Evolutionary conservation across 2,797 vertebrate genomes (phyloP).

Genomic region (Fistularia tabacaria): DNA sequence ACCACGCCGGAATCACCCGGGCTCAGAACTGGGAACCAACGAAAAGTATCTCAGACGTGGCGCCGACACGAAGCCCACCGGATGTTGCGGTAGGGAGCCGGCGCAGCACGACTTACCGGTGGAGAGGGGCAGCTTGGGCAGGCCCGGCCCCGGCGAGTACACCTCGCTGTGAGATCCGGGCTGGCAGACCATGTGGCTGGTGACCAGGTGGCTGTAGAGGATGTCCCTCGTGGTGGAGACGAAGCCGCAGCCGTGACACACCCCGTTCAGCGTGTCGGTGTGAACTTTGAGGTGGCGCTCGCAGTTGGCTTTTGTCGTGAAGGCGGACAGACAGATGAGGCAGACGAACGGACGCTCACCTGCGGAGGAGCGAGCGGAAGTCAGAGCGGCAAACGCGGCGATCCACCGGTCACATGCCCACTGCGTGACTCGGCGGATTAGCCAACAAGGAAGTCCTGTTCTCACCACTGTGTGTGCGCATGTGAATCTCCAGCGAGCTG

Average conservation of each 20-base stretch:
- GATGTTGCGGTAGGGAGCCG: neutral
- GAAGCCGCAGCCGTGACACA: conserved; percentile 95
- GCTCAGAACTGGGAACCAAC: conserved; percentile 68
- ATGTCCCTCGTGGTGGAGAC: conserved; percentile 94
- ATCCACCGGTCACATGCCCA: neutral
- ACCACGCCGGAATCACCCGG: conserved; percentile 74
- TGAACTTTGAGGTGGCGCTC: conserved; percentile 98
- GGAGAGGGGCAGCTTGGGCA: conserved; percentile 77
- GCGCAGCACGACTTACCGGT: conserved; percentile 66
- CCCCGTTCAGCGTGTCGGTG: conserved; percentile 89
- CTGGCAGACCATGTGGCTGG: conserved; percentile 97
- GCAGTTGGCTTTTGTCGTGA: conserved; percentile 98
- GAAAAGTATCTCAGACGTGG: neutral
- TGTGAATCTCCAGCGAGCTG: conserved; percentile 97
- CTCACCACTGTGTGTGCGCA: conserved; percentile 95
- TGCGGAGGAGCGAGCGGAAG: conserved; percentile 41
- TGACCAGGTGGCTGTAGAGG: conserved; percentile 95
- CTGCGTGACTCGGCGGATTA: too few species aligned
- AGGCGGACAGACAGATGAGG: conserved; percentile 94
- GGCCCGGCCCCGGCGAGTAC: conserved; percentile 78
- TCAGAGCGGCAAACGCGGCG: neutral
- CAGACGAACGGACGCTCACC: conserved; percentile 95
- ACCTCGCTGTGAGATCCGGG: conserved; percentile 89
- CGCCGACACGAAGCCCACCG: neutral
- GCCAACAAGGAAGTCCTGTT: neutral